These are phyloP conservation scores for Lagodon rhomboides DNA, from an alignment of 2,797 vertebrate species.

Conservation along the genomic window DNA sequence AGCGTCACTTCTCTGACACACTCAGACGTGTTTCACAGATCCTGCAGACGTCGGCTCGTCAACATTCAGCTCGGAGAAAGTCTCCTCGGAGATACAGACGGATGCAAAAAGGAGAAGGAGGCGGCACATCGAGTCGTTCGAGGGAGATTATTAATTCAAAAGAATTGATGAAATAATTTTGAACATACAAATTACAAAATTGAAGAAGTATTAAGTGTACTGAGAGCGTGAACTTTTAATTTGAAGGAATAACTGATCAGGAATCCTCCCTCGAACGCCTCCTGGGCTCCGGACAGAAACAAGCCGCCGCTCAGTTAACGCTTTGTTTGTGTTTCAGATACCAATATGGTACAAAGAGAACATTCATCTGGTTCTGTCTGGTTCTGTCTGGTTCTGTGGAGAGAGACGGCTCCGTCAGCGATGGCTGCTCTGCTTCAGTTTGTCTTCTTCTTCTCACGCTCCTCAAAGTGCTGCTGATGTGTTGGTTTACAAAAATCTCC, in stretches of 20 bases:
- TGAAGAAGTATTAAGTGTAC: background rate
- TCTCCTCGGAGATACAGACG: background rate
- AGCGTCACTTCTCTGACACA: background rate
- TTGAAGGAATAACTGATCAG: constrained; percentile 12
- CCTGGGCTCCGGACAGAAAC: constrained; percentile 1
- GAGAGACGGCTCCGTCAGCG: background rate
- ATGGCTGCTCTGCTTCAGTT: constrained; percentile 15
- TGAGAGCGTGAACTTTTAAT: constrained; percentile 8
- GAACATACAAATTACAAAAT: background rate
- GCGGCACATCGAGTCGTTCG: background rate
- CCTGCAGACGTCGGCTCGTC: constrained; percentile 8
- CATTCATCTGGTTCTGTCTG: constrained; percentile 26
- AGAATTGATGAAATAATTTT: constrained; percentile 16
- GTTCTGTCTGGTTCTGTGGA: background rate
- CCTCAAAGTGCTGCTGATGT: constrained; percentile 21
- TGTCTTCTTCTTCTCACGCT: background rate
- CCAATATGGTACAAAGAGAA: constrained; percentile 66
- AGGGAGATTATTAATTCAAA: constrained; percentile 21
- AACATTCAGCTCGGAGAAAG: background rate
- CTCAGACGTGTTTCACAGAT: background rate
- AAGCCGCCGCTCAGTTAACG: background rate
- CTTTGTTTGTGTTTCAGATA: constrained; percentile 29
- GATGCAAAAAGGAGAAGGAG: background rate
- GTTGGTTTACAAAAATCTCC: constrained; percentile 23
- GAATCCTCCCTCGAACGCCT: background rate